Evolutionary conservation across 1,140 invertebrate genomes (phyloP).

Genomic region (Metopolophium dirhodum): DNA sequence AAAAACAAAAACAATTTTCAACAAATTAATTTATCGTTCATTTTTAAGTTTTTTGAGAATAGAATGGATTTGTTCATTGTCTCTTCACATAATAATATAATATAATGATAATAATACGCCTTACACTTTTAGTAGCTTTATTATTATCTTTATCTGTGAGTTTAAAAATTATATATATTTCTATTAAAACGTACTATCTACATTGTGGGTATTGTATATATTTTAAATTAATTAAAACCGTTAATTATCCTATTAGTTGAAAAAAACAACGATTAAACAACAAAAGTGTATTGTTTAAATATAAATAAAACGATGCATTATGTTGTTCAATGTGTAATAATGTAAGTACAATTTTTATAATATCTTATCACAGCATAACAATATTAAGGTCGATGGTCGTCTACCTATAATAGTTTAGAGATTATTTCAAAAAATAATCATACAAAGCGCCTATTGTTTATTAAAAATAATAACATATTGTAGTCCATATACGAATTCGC

Average conservation of each 20-base stretch:
- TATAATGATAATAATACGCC: background rate
- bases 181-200: background rate
- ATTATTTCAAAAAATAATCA: background rate
- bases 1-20: background rate
- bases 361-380: background rate
- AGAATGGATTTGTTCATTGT: background rate
- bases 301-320: background rate
- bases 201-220: background rate
- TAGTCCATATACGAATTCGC: background rate
- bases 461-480: background rate
- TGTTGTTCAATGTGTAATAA: background rate
- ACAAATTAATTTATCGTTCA: background rate
- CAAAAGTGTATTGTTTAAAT: conserved; percentile 26
- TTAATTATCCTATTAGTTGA: background rate
- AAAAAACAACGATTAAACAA: conserved; percentile 28
- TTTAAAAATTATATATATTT: background rate
- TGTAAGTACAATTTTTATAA: background rate
- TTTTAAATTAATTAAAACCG: background rate
- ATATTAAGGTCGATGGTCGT: background rate
- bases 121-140: background rate
- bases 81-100: background rate
- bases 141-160: background rate
- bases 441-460: background rate
- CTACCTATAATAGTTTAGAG: background rate
- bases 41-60: background rate